Conservation (phyloP, 2,113 vertebrate species). For the Protobothrops mucrosquamatus region DNA sequence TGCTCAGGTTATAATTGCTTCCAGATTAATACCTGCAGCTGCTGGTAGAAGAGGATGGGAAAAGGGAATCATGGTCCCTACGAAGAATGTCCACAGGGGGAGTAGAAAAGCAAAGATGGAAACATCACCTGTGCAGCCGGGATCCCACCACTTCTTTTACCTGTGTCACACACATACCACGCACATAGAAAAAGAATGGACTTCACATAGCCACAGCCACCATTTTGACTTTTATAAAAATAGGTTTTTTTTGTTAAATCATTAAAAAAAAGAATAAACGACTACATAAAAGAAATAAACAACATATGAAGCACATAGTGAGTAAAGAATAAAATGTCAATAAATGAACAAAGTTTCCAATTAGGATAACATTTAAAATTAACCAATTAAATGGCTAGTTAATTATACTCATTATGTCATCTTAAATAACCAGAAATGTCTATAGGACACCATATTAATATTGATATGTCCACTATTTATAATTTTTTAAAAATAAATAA, state of each 20-base stretch:
- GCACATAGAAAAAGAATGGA: too few relatives aligned
- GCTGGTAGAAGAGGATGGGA: constrained; percentile 35
- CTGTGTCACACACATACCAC: too few relatives aligned
- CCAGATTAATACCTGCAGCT: constrained; percentile 52
- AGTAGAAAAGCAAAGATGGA: neutral
- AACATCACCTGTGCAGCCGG: neutral
- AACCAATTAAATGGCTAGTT: neutral
- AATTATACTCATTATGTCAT: neutral
- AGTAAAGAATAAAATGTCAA: neutral
- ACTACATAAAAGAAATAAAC: neutral
- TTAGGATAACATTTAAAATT: neutral
- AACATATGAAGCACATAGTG: neutral
- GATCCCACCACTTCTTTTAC: neutral
- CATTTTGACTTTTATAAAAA: neutral
- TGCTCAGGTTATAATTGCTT: constrained; percentile 67
- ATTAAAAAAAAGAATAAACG: neutral
- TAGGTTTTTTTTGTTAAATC: neutral
- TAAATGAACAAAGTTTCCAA: neutral
- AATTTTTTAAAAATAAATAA: neutral
- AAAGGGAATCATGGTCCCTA: constrained; percentile 22
- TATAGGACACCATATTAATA: neutral
- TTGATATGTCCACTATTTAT: neutral
- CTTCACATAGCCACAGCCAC: neutral
- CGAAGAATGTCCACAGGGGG: neutral
- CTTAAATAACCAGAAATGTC: neutral